Base-by-base conservation (phyloP, 1,140 invertebrate genomes). In the Trichonephila clavipes region DNA sequence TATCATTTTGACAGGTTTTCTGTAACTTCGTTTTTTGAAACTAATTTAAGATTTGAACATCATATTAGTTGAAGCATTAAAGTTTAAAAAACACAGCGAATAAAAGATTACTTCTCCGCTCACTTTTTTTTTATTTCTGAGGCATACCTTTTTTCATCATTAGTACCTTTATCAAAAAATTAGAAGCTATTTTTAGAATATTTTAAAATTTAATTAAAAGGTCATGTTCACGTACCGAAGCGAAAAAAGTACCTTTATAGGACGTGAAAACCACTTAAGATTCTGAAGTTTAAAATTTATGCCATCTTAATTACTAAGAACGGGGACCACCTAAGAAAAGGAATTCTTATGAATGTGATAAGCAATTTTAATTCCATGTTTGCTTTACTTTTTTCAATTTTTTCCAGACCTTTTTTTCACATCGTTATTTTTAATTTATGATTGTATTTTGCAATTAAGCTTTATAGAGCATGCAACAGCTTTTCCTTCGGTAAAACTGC, bases 361-460 rank as follows among this genome's bases (percentile, higher is more conserved):
- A 92, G 69, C 58, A 91, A 92, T 92, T 92, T 92, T 92, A 87
- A 92, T 72, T 69, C 40, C 61, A 82, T 34, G 72, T 21, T 51
- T 28, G 19, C 89, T 62, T 72, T 83, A 10, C 28, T 61, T 40
- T 72, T 82, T 81, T 40, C 62, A 58, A 40, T 77, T 72, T 89
- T 90, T 92, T 61, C 19, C 4, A 0, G 24, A 7, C 24, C 62
- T 21, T 83, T 89, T 90, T 94, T 90, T 87, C 28, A 58, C 58
- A 58, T 6, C 12, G 51, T 34, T 40, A 85, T 59, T 94, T 89
- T 89, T 89, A 89, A 94, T 94, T 83, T 90, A 89, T 89, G 88
- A 94, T 94, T 94, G 87, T 89, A 94, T 89, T 89, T 90, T 89
- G 93, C 77, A 89, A 94, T 90, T 83, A 94, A 94, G 64, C 85